Evolutionary conservation across 1,140 invertebrate species (phyloP), one percentile per base, ranked within the genome.

Genomic region (Samia ricini): DNA sequence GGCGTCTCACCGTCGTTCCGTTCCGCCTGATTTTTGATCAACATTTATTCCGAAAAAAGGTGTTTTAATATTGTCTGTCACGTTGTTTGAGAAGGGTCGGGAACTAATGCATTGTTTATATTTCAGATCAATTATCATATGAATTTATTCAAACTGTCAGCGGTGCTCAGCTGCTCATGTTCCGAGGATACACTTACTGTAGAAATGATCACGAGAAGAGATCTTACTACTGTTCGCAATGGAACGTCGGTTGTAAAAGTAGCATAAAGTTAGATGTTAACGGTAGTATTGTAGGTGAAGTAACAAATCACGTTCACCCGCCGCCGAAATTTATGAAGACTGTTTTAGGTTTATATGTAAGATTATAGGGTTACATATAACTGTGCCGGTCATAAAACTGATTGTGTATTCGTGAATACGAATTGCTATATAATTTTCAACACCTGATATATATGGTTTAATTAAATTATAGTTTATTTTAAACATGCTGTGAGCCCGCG

Each of bases 161-260:
- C 19, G 74, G 74, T 15, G 60, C 48, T 12, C 64, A 58, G 4
- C 42, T 74, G 19, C 36, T 68, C 56, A 68, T 71, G 63, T 18
- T 66, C n/a, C 57, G 65, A 10, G 49, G 49, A 0, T 71, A 65
- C 26, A 71, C 69, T 4, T 71, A 60, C 50, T 60, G 65, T 12
- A 60, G 64, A 48, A 49, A 59, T 4, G n/a, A 42, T 42, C 51
- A 20, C 33, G 26, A 15, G 24, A 63, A 68, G 0, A 51, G 56
- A 4, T 72, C 74, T 48, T 82, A 69, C 49, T 82, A 82, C 48
- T 85, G 81, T 49, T 81, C 83, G 0, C 83, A 78, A 57, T 79
- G 76, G 54, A 60, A 72, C 20, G 42, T 64, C 6, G 79, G 82
- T 1, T 85, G 82, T 52, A 81, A 74, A 36, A 78, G 74, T 8